Conservation (phyloP, 2,113 vertebrate species). For the Cyprinodon tularosa region DNA sequence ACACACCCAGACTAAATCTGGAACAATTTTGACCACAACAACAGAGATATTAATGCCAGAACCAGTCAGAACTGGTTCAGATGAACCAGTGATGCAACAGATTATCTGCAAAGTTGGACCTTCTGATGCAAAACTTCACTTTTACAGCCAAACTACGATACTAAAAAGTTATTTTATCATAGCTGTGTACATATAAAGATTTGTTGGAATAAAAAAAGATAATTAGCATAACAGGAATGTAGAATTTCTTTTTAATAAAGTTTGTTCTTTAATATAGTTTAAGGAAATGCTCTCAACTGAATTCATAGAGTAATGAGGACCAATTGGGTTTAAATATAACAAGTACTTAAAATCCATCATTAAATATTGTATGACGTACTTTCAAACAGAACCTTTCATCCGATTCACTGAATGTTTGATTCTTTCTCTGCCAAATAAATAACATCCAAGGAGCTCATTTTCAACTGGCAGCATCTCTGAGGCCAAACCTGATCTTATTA, state of each 20-base stretch:
- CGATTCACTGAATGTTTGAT: neutral
- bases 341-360: neutral
- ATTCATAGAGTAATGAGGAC: neutral
- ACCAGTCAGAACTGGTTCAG: neutral
- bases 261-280: neutral
- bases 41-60: neutral
- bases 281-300: neutral
- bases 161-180: neutral
- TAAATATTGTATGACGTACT: neutral
- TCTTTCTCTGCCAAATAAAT: neutral
- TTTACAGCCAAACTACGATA: neutral
- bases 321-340: neutral
- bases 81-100: neutral
- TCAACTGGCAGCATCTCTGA: neutral
- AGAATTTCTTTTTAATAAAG: too few relatives aligned
- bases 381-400: neutral
- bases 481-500: neutral
- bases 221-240: neutral
- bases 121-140: neutral
- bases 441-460: neutral
- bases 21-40: constrained; percentile 14
- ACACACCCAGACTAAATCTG: neutral
- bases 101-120: neutral
- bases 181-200: neutral
- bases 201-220: neutral